Evolutionary conservation across 2,888 invertebrate species (phyloP).

Genomic region (Smittia aterrima): DNA sequence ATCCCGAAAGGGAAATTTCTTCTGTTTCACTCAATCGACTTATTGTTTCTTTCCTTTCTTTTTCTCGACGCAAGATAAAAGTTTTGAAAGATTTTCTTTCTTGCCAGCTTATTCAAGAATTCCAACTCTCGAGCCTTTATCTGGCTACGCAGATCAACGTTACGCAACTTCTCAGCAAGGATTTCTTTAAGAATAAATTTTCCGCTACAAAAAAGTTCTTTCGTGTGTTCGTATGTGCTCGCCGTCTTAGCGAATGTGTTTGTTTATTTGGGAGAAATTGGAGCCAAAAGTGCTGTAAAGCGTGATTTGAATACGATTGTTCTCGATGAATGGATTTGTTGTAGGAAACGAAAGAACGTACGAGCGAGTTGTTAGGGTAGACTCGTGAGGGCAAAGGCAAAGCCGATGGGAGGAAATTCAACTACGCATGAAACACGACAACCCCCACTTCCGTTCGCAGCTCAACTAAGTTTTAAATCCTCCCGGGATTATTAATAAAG

Average conservation of each 20-base stretch:
- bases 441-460: too few relatives aligned
- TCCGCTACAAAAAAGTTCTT: background rate
- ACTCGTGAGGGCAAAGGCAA: background rate
- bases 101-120: too few relatives aligned
- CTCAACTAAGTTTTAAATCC: conserved; percentile 26
- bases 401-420: too few relatives aligned
- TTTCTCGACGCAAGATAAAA: too few relatives aligned
- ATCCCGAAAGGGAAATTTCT: too few relatives aligned
- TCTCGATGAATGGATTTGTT: background rate
- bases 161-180: background rate
- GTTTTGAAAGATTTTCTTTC: too few relatives aligned
- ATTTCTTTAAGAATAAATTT: background rate
- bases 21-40: too few relatives aligned
- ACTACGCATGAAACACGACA: too few relatives aligned
- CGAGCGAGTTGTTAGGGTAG: background rate
- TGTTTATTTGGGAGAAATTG: background rate
- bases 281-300: conserved; percentile 29
- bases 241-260: background rate
- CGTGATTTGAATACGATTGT: conserved; percentile 38
- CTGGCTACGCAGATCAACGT: background rate
- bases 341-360: background rate
- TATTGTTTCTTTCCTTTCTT: too few relatives aligned
- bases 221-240: background rate
- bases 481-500: conserved; percentile 36
- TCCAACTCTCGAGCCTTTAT: background rate